A percentile compares a stretch with the other conserved stretches of the same genome.
These are phyloP conservation scores for Nymphicus hollandicus DNA, from an alignment of 2,113 vertebrate genomes.

Conservation along the genomic window DNA sequence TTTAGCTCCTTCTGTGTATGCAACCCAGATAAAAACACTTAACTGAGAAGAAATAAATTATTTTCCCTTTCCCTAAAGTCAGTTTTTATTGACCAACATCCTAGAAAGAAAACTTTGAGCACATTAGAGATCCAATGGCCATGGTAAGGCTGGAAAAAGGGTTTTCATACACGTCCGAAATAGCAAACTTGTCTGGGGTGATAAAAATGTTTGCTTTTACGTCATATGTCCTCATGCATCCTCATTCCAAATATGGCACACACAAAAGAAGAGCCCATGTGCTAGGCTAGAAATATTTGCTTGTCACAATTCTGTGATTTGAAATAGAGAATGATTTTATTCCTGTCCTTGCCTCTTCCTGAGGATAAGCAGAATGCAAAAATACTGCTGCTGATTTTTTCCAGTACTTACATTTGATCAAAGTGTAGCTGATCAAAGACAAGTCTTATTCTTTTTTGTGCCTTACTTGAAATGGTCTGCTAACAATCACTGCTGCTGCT, in stretches of 20 bases:
- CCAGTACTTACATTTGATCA: conserved; percentile 2
- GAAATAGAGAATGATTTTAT: neutral
- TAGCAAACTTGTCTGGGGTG: neutral
- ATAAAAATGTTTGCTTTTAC: neutral
- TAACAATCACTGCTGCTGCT: neutral
- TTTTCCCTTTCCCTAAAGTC: neutral
- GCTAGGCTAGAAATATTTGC: neutral
- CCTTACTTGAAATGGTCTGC: neutral
- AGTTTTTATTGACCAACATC: neutral
- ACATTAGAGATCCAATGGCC: neutral
- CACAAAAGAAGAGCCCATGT: neutral
- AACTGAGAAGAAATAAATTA: neutral
- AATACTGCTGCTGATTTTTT: neutral
- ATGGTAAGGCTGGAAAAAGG: neutral
- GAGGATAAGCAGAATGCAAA: neutral
- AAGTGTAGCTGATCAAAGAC: conserved; percentile 37
- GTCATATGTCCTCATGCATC: neutral
- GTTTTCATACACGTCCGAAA: neutral
- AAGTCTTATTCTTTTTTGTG: neutral
- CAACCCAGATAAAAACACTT: neutral
- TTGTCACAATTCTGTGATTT: neutral
- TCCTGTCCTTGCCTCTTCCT: neutral
- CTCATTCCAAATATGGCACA: neutral
- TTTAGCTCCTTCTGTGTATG: neutral
- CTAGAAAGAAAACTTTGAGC: neutral